Percentiles rank a stretch among this genome's conserved stretches.
These are phyloP conservation scores for Alviniconcha marisindica DNA, from an alignment of 1,140 invertebrate species.

Conservation along the genomic window DNA sequence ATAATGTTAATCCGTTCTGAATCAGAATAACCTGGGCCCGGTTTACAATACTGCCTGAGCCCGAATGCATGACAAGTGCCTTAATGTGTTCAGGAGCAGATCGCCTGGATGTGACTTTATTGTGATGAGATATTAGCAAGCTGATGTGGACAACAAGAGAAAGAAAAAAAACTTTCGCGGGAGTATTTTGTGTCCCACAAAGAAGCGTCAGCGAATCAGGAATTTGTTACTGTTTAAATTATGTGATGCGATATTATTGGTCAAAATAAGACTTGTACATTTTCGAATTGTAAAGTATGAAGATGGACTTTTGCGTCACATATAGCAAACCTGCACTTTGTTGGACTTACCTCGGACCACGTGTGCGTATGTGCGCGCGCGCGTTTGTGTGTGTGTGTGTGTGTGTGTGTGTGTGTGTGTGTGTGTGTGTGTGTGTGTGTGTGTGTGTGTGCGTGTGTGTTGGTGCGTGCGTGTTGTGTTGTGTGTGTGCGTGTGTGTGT, in stretches of 20 bases:
- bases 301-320: background rate
- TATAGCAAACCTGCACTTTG: background rate
- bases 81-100: background rate
- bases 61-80: background rate
- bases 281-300: background rate
- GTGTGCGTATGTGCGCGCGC: background rate
- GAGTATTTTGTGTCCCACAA: background rate
- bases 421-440: slow-evolving; percentile 30
- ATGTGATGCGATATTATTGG: background rate
- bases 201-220: background rate
- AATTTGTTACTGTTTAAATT: background rate
- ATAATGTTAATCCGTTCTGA: background rate
- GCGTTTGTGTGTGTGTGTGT: slow-evolving; percentile 17
- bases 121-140: background rate
- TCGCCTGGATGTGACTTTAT: background rate
- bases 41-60: background rate
- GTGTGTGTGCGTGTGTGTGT: too few relatives aligned
- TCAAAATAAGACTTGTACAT: background rate
- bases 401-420: slow-evolving; percentile 30
- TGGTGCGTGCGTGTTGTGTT: background rate
- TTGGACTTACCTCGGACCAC: background rate
- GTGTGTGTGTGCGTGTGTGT: slow-evolving; percentile 15
- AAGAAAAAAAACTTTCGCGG: background rate
- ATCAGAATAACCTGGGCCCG: background rate
- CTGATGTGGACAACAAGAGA: background rate